Conservation (phyloP, 2,113 vertebrate genomes). For the Pygoscelis adeliae region DNA sequence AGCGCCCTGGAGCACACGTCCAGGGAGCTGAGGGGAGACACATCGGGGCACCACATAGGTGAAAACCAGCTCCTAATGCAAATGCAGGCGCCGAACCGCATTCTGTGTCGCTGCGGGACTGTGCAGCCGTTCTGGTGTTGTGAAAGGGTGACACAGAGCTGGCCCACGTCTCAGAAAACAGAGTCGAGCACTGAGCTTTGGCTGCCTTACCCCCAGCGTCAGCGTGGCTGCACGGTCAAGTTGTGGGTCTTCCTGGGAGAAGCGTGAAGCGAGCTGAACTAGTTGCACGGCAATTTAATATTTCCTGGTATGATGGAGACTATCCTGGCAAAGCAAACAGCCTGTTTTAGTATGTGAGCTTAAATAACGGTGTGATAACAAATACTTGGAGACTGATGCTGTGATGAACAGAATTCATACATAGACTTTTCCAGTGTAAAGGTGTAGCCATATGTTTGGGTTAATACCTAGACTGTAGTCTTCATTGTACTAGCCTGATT, state of each 20-base stretch:
- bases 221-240: rapidly evolving
- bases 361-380: neutral
- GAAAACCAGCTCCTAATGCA: neutral
- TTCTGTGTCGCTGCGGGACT: rapidly evolving
- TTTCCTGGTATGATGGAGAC: neutral
- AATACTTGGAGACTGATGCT: neutral
- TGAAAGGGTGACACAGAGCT: neutral
- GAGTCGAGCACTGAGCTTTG: neutral
- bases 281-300: neutral
- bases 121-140: neutral
- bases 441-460: no score
- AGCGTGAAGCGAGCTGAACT: neutral
- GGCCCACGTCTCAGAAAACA: neutral
- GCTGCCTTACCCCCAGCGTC: neutral
- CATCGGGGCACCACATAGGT: rapidly evolving
- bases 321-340: neutral
- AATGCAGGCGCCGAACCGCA: rapidly evolving
- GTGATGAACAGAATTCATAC: neutral
- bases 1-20: neutral
- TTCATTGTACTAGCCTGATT: no score
- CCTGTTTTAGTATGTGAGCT: neutral
- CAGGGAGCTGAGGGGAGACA: neutral
- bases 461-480: no score
- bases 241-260: neutral
- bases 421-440: neutral